A percentile compares a stretch with the other conserved stretches of the same genome.
Conservation (phyloP, 2,888 invertebrate species). For the Drosophila engyochracea region DNA sequence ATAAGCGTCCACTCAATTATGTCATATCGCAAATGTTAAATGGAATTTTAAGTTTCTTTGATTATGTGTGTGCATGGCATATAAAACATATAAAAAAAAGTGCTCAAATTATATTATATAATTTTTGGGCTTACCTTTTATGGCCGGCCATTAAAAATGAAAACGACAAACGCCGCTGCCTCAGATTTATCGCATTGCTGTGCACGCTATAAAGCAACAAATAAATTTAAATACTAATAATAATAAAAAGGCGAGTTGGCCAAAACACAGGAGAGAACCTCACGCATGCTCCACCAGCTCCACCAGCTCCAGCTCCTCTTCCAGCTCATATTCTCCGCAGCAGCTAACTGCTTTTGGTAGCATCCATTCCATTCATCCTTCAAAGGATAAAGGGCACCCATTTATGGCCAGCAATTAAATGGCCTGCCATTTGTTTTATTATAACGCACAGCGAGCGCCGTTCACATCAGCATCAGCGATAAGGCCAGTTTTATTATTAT, state of each 20-base stretch:
- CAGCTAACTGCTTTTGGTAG: conserved; percentile 51
- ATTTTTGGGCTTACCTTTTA: conserved; percentile 77
- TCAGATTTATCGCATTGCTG: conserved; percentile 74
- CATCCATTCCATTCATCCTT: conserved; percentile 59
- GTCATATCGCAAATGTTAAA: conserved; percentile 75
- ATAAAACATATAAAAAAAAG: conserved; percentile 17
- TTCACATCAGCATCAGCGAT: conserved; percentile 75
- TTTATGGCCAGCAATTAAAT: conserved; percentile 84
- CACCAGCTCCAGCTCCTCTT: conserved; percentile 5
- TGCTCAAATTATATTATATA: conserved; percentile 57
- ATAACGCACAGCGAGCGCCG: conserved; percentile 63
- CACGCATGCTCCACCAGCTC: conserved; percentile 56
- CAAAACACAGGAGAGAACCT: conserved; percentile 29
- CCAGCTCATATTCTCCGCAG: conserved; percentile 12
- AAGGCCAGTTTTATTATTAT: conserved; percentile 80
- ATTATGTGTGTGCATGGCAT: conserved; percentile 57
- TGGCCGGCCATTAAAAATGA: conserved; percentile 71
- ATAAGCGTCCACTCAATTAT: conserved; percentile 71
- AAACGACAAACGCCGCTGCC: conserved; percentile 58
- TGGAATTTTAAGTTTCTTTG: conserved; percentile 75
- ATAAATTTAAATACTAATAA: conserved; percentile 81
- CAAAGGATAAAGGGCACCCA: conserved; percentile 77
- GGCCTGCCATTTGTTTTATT: conserved; percentile 84
- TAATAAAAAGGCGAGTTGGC: conserved; percentile 64
- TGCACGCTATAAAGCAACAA: conserved; percentile 80